Percentiles rank a stretch among this genome's conserved stretches.
Evolutionary conservation across 2,113 vertebrate species (phyloP).

Genomic region (Xenopus laevis): DNA sequence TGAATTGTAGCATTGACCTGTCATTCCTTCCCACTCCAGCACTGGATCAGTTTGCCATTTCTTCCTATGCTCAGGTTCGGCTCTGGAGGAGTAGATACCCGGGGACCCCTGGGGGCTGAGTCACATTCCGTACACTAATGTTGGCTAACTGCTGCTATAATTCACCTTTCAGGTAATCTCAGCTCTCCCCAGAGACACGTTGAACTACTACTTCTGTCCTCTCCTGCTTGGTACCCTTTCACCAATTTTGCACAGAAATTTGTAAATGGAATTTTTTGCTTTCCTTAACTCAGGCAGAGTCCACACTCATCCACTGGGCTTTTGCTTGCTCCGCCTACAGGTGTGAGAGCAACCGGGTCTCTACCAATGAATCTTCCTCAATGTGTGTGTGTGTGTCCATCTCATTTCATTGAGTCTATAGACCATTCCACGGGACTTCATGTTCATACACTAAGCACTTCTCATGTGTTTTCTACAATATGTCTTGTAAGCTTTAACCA

Average conservation of each 20-base stretch:
- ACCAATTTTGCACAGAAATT: slow-evolving; percentile 31
- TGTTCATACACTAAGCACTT: too few species aligned
- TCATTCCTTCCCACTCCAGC: slow-evolving; percentile 63
- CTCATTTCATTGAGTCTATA: slow-evolving; percentile 16
- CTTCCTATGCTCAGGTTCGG: slow-evolving; percentile 3
- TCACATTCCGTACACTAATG: slow-evolving; percentile 5
- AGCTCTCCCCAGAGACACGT: not conserved
- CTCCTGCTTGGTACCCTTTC: slow-evolving; percentile 23
- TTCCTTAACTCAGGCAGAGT: slow-evolving; percentile 26
- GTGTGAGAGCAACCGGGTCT: too few species aligned
- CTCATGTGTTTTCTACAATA: not conserved
- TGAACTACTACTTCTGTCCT: slow-evolving; percentile 9
- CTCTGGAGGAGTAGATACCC: not conserved
- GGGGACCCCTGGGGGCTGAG: not conserved
- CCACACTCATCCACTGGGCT: not conserved
- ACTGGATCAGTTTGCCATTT: not conserved
- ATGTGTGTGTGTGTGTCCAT: slow-evolving; percentile 15
- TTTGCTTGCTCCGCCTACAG: not conserved
- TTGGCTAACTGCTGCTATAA: slow-evolving; percentile 36
- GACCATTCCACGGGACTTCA: not conserved
- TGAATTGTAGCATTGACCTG: slow-evolving; percentile 53
- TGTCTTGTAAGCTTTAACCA: not conserved
- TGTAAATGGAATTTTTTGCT: slow-evolving; percentile 18
- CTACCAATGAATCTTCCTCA: not conserved
- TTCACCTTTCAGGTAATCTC: slow-evolving; percentile 31